Evolutionary conservation across 2,113 vertebrate genomes (phyloP).

Genomic region (Tamias sibiricus): DNA sequence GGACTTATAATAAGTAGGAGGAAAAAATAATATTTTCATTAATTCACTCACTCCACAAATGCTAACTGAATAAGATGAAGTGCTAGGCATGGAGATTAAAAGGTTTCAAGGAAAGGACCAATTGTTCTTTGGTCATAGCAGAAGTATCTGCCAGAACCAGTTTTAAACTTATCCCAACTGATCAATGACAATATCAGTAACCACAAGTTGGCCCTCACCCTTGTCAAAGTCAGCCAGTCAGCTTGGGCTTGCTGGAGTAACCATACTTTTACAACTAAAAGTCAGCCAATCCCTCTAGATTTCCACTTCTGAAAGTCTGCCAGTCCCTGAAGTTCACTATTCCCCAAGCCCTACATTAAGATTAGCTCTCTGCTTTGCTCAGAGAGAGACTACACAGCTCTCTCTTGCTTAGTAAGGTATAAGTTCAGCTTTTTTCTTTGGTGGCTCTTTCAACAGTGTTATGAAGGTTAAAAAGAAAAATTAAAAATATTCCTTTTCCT

Average conservation of each 20-base stretch:
- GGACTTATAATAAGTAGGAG: background rate
- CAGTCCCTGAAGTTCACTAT: background rate
- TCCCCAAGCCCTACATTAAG: background rate
- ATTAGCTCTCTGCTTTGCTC: background rate
- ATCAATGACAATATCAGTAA: background rate
- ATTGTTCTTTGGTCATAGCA: background rate
- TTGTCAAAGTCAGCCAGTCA: background rate
- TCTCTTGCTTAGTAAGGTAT: background rate
- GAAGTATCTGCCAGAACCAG: background rate
- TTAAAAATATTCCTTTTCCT: background rate
- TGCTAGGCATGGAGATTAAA: background rate
- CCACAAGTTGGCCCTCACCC: background rate
- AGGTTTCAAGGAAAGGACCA: background rate
- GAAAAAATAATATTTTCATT: background rate
- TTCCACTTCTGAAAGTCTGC: background rate
- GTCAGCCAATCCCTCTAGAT: background rate
- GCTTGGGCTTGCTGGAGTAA: background rate
- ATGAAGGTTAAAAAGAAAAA: background rate
- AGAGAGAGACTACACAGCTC: background rate
- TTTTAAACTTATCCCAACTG: background rate
- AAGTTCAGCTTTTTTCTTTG: background rate
- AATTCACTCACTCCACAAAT: background rate
- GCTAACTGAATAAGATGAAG: background rate
- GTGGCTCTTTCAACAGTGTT: background rate
- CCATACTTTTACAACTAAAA: background rate